Base-by-base conservation (phyloP, 2,888 invertebrate genomes). In the Plagiodera versicolora region DNA sequence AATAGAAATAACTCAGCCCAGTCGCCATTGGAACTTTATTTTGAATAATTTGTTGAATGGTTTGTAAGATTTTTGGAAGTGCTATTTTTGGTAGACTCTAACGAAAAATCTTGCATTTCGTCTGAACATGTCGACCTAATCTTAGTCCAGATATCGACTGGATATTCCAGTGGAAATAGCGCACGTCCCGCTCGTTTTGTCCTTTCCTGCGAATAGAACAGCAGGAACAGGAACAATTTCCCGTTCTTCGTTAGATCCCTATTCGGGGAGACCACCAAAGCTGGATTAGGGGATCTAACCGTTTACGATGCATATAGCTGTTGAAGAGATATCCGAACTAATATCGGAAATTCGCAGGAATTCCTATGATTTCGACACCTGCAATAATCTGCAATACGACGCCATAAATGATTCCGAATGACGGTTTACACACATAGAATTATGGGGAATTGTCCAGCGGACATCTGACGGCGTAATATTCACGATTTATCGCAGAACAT, bases 311-410 rank as follows among this genome's bases (percentile, higher is more conserved):
- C 39, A 39, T 14, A 39, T 39, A 39, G 14, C 39, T 4, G 14
- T 39, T 11, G 39, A 39, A 39, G 39, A 39, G 39, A 39, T 39
- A 39, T 8, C 39, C 6, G 3, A 10, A 39, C 39, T 6, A 39
- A 39, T 39, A 39, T 39, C 17, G 32, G 28, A 50, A 16, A 50
- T 51, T 35, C 35, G 39, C 17, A 19, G 18, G 28, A 14, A 51
- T 51, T 51, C 18, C 18, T 16, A 16, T 49, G 4, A 24, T 14
- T 28, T 24, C 24, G 24, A 51, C 50, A 50, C 24, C 50, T 28
- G 30, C 50, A 24, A 10, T 50, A 50, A 50, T 28, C 16, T n/a
- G 24, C 50, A n/a, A 50, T 28, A 50, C 30, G 50, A 50, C 30
- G 50, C 17, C 32, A 50, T 46, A 46, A 46, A 46, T 52, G 39